Evolutionary conservation across 1,140 invertebrate genomes (phyloP), one percentile per base, ranked within the genome.

Genomic region (Platorchestia sp.): DNA sequence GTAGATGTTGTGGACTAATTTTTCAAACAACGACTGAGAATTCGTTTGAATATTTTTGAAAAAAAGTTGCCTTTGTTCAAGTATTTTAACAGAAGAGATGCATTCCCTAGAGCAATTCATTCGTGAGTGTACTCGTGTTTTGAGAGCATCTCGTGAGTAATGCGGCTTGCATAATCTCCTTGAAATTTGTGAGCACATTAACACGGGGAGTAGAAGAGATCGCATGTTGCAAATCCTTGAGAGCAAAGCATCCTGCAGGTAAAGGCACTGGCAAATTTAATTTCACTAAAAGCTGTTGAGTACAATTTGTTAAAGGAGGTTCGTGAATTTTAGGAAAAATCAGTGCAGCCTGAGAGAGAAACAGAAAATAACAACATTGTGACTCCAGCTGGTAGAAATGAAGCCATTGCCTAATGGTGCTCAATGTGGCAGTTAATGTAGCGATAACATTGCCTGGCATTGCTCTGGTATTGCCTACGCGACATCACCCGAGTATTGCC

Each of bases 391-490:
- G 10, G 27, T 27, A 43, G 87, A 44, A 42, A 44, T 45, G 91
- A 93, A 36, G n/a, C 44, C 91, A 93, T 93, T 93, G 45, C 19
- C 91, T 93, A 45, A 93, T 93, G 91, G 43, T 36, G 3, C 91
- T 93, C 45, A 93, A 93, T 93, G 44, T 93, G 43, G 91, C 43
- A 47, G 43, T 93, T 47, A 93, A 93, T 93, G 91, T 47, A 93
- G 44, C 91, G 91, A 93, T 44, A 45, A 16, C 44, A 93, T 93
- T 93, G 91, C 91, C 41, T 47, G 14, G 40, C 19, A 93, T 14
- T 93, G 91, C 91, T 40, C 7, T 44, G 44, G 44, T 93, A 93
- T 45, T 93, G 91, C 40, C 43, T 45, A 36, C 5, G 41, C 87
- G 36, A 16, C 41, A 44, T 89, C 14, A 36, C 43, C 16, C 87